A percentile compares a stretch with the other conserved stretches of the same genome.
Evolutionary conservation across 2,797 vertebrate species (phyloP).

Genomic region (Eulemur rubriventer): DNA sequence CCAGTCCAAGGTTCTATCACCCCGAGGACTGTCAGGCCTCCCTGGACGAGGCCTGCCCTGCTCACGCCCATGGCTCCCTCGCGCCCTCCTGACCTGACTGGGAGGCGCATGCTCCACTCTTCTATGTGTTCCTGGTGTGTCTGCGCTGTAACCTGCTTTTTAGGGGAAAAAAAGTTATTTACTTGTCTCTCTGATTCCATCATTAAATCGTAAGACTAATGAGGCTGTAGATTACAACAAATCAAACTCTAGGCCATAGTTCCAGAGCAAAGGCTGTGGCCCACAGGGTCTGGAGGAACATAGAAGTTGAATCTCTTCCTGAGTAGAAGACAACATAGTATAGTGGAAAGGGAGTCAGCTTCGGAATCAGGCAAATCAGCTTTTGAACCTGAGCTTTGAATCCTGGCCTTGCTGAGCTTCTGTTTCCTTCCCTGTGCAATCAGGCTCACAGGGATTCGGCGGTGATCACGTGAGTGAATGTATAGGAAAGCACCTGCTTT

Average conservation of each 20-base stretch:
- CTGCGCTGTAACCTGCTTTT: not conserved
- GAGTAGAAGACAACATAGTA: not conserved
- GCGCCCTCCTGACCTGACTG: rapidly evolving
- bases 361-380: not conserved
- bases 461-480: rapidly evolving
- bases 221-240: not conserved
- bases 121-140: rapidly evolving
- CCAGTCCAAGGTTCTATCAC: not conserved
- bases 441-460: rapidly evolving
- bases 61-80: not conserved
- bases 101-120: rapidly evolving
- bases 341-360: not conserved
- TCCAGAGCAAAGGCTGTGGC: not conserved
- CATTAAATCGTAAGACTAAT: not conserved
- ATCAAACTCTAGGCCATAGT: not conserved
- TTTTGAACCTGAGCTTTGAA: not conserved
- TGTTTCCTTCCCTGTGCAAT: not conserved
- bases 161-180: rapidly evolving
- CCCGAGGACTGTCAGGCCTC: rapidly evolving
- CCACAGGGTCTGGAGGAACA: not conserved
- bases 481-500: not conserved
- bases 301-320: not conserved
- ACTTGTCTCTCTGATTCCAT: not conserved
- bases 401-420: not conserved
- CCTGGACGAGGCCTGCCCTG: not conserved